Evolutionary conservation across 2,888 invertebrate species (phyloP).

Genomic region (Oegoconia quadripuncta): DNA sequence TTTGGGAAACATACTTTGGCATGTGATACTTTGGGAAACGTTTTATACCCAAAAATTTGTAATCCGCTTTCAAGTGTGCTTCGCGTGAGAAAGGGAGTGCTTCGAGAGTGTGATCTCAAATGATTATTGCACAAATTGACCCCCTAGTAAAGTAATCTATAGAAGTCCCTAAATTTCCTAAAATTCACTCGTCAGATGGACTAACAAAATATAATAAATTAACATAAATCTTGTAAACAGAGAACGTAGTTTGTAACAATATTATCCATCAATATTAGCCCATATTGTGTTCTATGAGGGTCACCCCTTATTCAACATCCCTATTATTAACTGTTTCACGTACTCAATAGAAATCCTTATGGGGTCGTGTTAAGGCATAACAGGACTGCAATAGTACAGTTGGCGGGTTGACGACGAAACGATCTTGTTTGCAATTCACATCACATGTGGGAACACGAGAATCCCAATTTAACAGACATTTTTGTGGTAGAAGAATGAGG

Average conservation of each 20-base stretch:
- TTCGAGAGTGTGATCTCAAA: too few relatives aligned
- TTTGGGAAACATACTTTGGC: too few relatives aligned
- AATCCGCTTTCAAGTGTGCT: too few relatives aligned
- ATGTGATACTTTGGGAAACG: too few relatives aligned
- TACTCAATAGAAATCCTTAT: slow-evolving; percentile 14
- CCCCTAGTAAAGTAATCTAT: too few relatives aligned
- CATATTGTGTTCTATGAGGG: slow-evolving; percentile 52
- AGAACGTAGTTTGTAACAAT: slow-evolving; percentile 54
- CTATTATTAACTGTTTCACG: too few relatives aligned
- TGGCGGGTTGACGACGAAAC: slow-evolving; percentile 39
- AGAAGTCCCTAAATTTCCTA: not conserved
- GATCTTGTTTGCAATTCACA: slow-evolving; percentile 54
- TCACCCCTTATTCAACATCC: slow-evolving; percentile 43
- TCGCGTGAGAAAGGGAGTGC: too few relatives aligned
- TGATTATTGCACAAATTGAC: too few relatives aligned
- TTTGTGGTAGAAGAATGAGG: not conserved
- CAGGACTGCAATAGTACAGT: slow-evolving; percentile 9
- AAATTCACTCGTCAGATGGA: slow-evolving; percentile 22
- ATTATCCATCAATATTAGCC: slow-evolving; percentile 71
- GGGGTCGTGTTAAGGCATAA: not conserved
- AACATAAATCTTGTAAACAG: slow-evolving; percentile 34
- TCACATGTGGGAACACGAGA: slow-evolving; percentile 57
- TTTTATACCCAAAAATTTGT: too few relatives aligned
- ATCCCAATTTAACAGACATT: slow-evolving; percentile 17
- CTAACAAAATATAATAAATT: too few relatives aligned